Base-by-base conservation (phyloP, 2,888 invertebrate species). In the Pristionchus arcanus region DNA sequence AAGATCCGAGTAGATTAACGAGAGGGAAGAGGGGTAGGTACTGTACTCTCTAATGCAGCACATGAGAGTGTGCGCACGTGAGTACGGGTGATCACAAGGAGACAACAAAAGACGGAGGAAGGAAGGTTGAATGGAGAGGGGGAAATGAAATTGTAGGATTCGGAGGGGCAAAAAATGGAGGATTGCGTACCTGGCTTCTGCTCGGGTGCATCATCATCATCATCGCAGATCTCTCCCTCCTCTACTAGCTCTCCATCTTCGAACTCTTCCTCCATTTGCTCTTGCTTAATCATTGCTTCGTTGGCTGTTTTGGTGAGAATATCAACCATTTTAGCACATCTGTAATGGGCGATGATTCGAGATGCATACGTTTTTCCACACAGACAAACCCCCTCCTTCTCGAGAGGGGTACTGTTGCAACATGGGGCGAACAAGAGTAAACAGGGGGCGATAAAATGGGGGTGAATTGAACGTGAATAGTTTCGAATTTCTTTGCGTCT, bases 171-270 rank as follows among this genome's bases (percentile, higher is more conserved):
- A 88, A 88, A 59, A 55, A 88, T 31, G 16, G 15, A 49, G 16
- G 15, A 49, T 49, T 16, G 21, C 15, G 31, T 59, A 89, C 89
- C 89, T 89, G 59, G 89, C 34, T 89, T 89, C 28, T 34, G 31
- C 28, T 71, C 83, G 49, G 59, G 63, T 49, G 9, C 74, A 25
- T 81, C 89, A 21, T 89, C 89, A 42, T 89, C 89, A 66, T 89
- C 89, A 83, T 89, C 89, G n/a, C 74, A 77, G 74, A 88, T 88
- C 88, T 88, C 88, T 59, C 88, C 88, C 74, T 88, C 88, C n/a
- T 89, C 89, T 21, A 89, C 89, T 13, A 89, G 31, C 53, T 89
- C 89, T 34, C 89, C 89, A 42, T 89, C 89, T 66, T 89, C 89
- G 53, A 66, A 89, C 37, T 89, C 89, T 28, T 89, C 89, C 42